Evolutionary conservation across 2,888 invertebrate genomes (phyloP).

Genomic region (Linnaemya tessellans): DNA sequence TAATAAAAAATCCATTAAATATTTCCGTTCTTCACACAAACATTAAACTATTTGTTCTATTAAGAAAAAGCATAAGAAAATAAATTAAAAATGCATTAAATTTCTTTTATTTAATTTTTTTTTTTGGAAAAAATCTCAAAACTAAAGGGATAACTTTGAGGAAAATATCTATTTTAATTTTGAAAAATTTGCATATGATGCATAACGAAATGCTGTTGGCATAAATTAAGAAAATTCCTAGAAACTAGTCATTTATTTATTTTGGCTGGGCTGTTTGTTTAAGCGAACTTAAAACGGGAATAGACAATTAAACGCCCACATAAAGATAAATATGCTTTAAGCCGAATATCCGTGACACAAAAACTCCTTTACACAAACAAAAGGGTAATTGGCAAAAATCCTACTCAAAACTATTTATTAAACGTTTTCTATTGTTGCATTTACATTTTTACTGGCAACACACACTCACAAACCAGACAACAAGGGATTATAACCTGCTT

Average conservation of each 20-base stretch:
- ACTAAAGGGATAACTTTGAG: conserved; percentile 23
- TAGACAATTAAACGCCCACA: conserved; percentile 71
- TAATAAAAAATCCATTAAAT: conserved; percentile 31
- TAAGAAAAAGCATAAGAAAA: conserved; percentile 26
- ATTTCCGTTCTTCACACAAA: conserved; percentile 12
- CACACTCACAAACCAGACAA: neutral
- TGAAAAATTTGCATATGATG: conserved; percentile 67
- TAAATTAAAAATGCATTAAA: conserved; percentile 10
- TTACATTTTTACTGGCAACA: neutral
- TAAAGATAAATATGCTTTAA: conserved; percentile 63
- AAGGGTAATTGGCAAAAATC: conserved; percentile 81
- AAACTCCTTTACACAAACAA: conserved; percentile 76
- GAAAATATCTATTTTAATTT: conserved; percentile 27
- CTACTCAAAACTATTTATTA: conserved; percentile 63
- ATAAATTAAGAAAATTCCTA: conserved; percentile 50
- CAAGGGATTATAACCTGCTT: conserved; percentile 48
- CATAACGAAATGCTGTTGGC: conserved; percentile 58
- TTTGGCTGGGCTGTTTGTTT: neutral
- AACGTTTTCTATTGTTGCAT: conserved; percentile 12
- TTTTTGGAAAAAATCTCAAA: neutral
- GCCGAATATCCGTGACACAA: conserved; percentile 53
- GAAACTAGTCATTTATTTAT: conserved; percentile 32
- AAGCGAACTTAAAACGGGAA: conserved; percentile 44
- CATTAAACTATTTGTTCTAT: conserved; percentile 19
- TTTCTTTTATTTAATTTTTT: neutral